A percentile compares a stretch with the other conserved stretches of the same genome.
These are phyloP conservation scores for Chinchilla lanigera DNA, from an alignment of 2,113 vertebrate genomes.

Conservation along the genomic window DNA sequence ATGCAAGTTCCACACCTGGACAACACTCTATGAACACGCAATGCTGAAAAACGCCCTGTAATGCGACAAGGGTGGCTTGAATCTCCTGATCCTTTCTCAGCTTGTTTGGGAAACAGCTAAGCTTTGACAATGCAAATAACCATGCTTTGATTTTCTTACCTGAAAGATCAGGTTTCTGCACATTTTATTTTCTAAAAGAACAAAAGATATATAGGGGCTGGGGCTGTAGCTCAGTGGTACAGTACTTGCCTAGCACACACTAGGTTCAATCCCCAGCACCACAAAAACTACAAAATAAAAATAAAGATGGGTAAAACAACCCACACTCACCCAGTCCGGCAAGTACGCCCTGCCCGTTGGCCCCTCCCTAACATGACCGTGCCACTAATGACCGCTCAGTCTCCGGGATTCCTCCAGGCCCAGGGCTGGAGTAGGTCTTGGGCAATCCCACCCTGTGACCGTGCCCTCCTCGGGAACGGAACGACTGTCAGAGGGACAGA, in stretches of 20 bases:
- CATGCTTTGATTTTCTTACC: neutral
- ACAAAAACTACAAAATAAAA: neutral
- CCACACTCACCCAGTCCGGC: neutral
- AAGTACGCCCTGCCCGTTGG: neutral
- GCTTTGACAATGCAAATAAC: neutral
- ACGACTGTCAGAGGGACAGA: neutral
- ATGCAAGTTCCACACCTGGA: constrained; percentile 23
- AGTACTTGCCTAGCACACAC: neutral
- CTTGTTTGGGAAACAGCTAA: constrained; percentile 5
- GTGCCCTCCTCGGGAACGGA: neutral
- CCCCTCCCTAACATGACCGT: neutral
- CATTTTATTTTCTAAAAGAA: constrained; percentile 9
- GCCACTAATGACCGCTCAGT: neutral
- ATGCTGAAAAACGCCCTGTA: neutral
- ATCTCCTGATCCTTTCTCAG: neutral
- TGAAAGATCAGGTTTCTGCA: constrained; percentile 29
- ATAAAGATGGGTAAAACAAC: neutral
- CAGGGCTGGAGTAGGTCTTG: neutral
- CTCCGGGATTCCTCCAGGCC: neutral
- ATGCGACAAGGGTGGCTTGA: neutral
- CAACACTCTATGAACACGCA: neutral
- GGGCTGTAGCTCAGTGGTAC: neutral
- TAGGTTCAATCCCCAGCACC: neutral
- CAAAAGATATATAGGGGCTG: neutral
- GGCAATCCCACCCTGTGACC: neutral